A percentile compares a stretch with the other conserved stretches of the same genome.
Evolutionary conservation across 2,797 vertebrate species (phyloP).

Genomic region (Carduelis carduelis): DNA sequence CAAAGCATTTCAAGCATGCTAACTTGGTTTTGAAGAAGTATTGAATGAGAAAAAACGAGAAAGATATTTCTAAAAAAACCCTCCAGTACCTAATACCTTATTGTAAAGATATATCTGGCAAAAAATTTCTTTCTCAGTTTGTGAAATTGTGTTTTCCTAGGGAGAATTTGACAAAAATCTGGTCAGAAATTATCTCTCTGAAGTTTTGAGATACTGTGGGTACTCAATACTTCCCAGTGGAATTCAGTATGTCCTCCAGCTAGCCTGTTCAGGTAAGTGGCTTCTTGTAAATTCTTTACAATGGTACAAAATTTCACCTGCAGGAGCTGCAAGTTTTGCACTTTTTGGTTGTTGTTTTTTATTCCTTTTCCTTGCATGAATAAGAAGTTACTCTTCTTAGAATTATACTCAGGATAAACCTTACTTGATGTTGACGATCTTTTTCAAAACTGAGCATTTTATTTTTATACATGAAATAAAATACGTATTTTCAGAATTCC

Average conservation of each 20-base stretch:
- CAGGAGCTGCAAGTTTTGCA: neutral
- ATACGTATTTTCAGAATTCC: neutral
- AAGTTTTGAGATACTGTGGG: constrained; percentile 48
- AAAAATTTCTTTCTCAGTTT: constrained; percentile 9
- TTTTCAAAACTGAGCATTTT: neutral
- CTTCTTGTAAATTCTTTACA: neutral
- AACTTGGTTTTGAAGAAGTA: neutral
- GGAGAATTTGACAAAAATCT: constrained; percentile 16
- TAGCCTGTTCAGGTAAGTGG: neutral
- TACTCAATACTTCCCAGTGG: constrained; percentile 9
- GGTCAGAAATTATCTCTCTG: constrained; percentile 27
- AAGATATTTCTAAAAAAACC: neutral
- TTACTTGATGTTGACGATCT: neutral
- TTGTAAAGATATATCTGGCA: neutral
- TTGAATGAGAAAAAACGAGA: neutral
- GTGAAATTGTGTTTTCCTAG: constrained; percentile 57
- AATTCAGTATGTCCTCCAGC: neutral
- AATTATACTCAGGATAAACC: neutral
- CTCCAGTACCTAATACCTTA: neutral
- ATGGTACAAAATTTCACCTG: neutral
- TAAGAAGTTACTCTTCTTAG: neutral
- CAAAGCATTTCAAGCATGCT: neutral
- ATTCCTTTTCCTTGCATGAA: neutral
- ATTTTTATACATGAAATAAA: neutral
- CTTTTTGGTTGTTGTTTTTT: neutral